Evolutionary conservation across 2,888 invertebrate genomes (phyloP).

Genomic region (Eupithecia subumbrata): DNA sequence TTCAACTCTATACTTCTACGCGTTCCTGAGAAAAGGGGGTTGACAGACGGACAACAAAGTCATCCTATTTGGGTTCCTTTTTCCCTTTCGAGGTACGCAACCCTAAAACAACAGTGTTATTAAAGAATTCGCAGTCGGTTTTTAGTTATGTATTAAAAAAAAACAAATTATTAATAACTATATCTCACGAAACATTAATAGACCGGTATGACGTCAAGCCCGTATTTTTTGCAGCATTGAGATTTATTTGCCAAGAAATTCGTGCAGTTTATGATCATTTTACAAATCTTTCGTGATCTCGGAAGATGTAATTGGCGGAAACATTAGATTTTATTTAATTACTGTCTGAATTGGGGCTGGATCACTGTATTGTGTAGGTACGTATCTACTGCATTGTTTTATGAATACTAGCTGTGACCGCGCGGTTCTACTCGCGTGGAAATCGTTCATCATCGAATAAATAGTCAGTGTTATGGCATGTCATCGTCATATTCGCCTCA

Average conservation of each 20-base stretch:
- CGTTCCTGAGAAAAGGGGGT: no score
- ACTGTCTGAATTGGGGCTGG: not conserved
- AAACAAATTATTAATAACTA: not conserved
- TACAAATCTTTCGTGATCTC: not conserved
- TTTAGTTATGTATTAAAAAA: no score
- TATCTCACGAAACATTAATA: not conserved
- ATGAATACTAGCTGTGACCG: not conserved
- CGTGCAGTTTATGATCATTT: not conserved
- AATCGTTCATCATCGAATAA: not conserved
- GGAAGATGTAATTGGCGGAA: not conserved
- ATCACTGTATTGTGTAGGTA: not conserved
- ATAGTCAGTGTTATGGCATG: not conserved
- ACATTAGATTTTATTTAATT: constrained; percentile 1
- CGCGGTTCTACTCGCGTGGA: not conserved
- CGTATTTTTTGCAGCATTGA: not conserved
- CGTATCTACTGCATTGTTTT: not conserved
- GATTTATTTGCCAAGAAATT: not conserved
- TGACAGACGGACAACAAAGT: no score
- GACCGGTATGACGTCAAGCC: not conserved
- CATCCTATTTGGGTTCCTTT: no score
- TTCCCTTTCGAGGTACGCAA: no score
- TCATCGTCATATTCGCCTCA: no score
- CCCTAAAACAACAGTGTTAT: no score
- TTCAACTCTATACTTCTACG: no score
- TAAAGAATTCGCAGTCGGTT: no score